Percentiles rank a stretch among this genome's conserved stretches.
Conservation (phyloP, 2,797 vertebrate genomes). For the Lutjanus argentimaculatus region DNA sequence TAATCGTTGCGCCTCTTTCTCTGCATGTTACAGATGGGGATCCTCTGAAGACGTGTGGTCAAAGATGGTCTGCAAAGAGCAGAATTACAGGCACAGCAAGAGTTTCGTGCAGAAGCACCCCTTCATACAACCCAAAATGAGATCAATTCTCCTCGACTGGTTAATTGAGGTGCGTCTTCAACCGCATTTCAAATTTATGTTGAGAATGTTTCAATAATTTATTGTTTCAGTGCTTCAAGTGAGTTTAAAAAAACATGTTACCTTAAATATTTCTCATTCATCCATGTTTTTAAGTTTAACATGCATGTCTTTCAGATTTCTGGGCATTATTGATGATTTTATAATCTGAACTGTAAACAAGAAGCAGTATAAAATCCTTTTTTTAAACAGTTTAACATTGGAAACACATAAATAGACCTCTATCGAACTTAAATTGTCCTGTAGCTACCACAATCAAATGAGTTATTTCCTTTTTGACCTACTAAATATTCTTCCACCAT, state of each 20-base stretch:
- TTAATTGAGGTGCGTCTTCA: conserved; percentile 88
- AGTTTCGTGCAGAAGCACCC: conserved; percentile 86
- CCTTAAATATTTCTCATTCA: no score
- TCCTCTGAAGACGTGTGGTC: conserved; percentile 89
- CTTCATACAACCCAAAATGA: conserved; percentile 91
- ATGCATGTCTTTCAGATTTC: no score
- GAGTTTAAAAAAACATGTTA: no score
- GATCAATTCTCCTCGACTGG: conserved; percentile 92
- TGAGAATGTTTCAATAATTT: background rate
- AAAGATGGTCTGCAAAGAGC: conserved; percentile 89
- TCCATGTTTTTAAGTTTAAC: no score
- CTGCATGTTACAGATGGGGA: conserved; percentile 85
- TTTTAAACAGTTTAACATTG: no score
- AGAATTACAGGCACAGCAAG: conserved; percentile 87
- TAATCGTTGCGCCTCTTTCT: background rate
- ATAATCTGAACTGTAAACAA: no score
- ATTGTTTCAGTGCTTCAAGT: background rate
- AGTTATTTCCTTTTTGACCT: background rate
- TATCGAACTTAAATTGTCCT: no score
- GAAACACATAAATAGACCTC: no score
- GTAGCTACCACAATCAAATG: background rate
- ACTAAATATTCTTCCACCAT: background rate
- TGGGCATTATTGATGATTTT: no score
- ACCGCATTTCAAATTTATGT: background rate
- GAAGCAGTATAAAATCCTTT: no score